Evolutionary conservation across 1,140 invertebrate species (phyloP).

Genomic region (Coboldia fuscipes): DNA sequence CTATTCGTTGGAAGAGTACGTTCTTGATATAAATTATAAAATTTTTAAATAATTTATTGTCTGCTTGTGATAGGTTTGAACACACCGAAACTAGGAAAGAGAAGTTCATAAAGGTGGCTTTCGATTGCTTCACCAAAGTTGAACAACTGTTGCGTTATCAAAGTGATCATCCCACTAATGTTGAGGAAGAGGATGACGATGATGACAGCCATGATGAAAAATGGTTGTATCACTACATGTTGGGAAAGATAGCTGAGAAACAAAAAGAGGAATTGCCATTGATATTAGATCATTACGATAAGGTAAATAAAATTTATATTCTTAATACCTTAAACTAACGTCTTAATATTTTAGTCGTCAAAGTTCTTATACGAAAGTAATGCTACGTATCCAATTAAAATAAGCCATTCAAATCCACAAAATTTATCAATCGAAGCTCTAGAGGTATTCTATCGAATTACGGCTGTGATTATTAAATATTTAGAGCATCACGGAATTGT

Average conservation of each 20-base stretch:
- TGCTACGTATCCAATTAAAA: constrained; percentile 67
- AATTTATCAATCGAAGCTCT: constrained; percentile 73
- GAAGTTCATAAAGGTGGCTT: constrained; percentile 50
- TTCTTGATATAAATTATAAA: not conserved
- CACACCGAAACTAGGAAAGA: constrained; percentile 52
- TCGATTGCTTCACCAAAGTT: constrained; percentile 54
- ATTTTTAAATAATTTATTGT: not conserved
- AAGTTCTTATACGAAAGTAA: constrained; percentile 54
- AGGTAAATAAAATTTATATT: constrained; percentile 21
- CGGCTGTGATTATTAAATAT: constrained; percentile 69
- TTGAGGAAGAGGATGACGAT: constrained; percentile 22
- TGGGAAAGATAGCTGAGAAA: constrained; percentile 80
- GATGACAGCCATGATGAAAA: constrained; percentile 45
- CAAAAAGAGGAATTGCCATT: constrained; percentile 43
- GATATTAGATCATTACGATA: constrained; percentile 58
- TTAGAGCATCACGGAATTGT: constrained; percentile 37
- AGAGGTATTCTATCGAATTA: constrained; percentile 64
- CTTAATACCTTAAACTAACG: constrained; percentile 5
- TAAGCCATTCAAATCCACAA: constrained; percentile 63
- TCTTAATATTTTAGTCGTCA: constrained; percentile 40
- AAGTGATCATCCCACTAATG: constrained; percentile 15
- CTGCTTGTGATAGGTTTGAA: constrained; percentile 29
- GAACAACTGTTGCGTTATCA: constrained; percentile 29
- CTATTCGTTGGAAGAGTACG: constrained; percentile 43
- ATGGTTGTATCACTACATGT: constrained; percentile 76